These are phyloP conservation scores for Dasypogon diadema DNA, from an alignment of 2,888 invertebrate species.

Conservation along the genomic window DNA sequence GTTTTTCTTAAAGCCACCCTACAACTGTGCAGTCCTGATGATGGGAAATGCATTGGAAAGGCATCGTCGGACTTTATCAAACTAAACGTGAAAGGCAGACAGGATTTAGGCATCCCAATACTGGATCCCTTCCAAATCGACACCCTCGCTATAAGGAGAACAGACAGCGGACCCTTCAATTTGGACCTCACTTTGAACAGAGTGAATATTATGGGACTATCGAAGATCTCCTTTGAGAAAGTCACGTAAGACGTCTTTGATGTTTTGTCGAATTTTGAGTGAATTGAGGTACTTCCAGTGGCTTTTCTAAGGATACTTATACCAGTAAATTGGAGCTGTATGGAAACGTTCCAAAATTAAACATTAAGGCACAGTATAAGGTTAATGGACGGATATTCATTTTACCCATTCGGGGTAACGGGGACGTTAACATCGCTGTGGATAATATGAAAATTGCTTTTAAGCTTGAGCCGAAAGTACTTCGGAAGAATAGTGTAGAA, in stretches of 20 bases:
- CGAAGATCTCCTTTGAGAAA: constrained; percentile 29
- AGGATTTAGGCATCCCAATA: constrained; percentile 34
- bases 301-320: constrained; percentile 50
- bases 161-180: constrained; percentile 17
- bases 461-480: constrained; percentile 51
- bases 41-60: constrained; percentile 32
- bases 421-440: constrained; percentile 52
- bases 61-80: constrained; percentile 38
- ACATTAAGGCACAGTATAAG: constrained; percentile 57
- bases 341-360: constrained; percentile 35
- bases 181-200: constrained; percentile 18
- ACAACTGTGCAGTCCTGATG: constrained; percentile 26
- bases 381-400: constrained; percentile 61
- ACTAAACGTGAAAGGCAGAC: constrained; percentile 6
- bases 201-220: constrained; percentile 31
- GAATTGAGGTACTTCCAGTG: constrained; percentile 24
- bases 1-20: constrained; percentile 33
- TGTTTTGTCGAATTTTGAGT: background rate
- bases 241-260: constrained; percentile 22
- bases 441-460: constrained; percentile 53
- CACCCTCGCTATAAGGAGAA: constrained; percentile 14
- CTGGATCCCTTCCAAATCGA: constrained; percentile 40
- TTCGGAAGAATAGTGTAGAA: constrained; percentile 49
- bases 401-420: constrained; percentile 61
- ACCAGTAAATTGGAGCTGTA: constrained; percentile 52